Conservation (phyloP, 2,888 invertebrate genomes). For the Cerastis rubricosa region DNA sequence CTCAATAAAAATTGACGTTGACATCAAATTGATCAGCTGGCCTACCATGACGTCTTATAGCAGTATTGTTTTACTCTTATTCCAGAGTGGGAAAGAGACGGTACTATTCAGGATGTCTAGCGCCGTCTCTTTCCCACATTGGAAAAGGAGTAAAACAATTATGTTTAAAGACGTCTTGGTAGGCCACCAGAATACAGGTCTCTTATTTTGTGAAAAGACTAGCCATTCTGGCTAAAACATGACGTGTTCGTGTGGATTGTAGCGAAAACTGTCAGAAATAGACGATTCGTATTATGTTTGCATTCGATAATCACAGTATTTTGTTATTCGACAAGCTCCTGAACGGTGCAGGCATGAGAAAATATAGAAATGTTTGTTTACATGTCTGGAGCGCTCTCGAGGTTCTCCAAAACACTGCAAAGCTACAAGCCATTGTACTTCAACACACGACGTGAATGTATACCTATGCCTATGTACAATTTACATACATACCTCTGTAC, state of each 20-base stretch:
- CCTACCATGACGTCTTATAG: no score
- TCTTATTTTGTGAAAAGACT: neutral
- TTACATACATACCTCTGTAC: neutral
- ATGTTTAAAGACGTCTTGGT: no score
- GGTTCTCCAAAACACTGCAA: slow-evolving; percentile 19
- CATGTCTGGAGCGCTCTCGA: neutral
- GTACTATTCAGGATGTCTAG: no score
- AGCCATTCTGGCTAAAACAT: neutral
- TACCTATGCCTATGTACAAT: neutral
- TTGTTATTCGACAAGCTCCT: neutral
- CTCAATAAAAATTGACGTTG: no score
- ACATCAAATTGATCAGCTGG: neutral
- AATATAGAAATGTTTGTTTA: slow-evolving; percentile 12
- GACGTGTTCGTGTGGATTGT: no score
- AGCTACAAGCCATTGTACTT: slow-evolving; percentile 12
- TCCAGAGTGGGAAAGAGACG: no score
- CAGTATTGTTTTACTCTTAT: no score
- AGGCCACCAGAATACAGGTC: no score
- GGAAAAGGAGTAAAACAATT: no score
- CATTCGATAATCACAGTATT: neutral
- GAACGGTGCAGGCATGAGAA: neutral
- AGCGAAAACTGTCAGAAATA: neutral
- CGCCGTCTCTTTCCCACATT: no score
- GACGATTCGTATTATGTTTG: neutral
- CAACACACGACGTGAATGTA: neutral